phyloP scores from a whole-genome alignment of 2,797 vertebrate species.

The Sebastes taczanowskii region DNA sequence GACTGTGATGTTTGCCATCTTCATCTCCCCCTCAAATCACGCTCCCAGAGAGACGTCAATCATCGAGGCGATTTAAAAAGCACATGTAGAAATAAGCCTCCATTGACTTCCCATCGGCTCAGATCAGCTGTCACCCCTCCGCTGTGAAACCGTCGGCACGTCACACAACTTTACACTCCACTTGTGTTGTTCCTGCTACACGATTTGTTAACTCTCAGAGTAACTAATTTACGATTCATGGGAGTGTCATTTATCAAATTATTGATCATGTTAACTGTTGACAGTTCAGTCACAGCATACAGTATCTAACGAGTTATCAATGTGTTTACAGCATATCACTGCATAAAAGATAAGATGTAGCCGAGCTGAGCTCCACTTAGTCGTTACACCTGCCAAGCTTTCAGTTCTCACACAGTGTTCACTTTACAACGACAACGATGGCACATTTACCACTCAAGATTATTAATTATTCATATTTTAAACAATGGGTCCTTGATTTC shows the following conservation, averaged over 20 bases:
- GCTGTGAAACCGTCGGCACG: neutral
- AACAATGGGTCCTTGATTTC: neutral
- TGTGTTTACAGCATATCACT: neutral
- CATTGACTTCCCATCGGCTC: constrained; percentile 40
- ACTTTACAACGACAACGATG: neutral
- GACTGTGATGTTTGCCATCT: constrained; percentile 12
- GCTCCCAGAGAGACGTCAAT: constrained; percentile 33
- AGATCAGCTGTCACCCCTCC: constrained; percentile 40
- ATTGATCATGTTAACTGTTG: constrained; percentile 35
- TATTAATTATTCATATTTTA: neutral
- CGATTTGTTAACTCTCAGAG: neutral
- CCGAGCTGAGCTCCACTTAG: neutral
- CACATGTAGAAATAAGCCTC: constrained; percentile 27
- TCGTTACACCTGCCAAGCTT: neutral
- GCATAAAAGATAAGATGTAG: neutral
- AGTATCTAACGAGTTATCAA: neutral
- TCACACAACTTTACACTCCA: neutral
- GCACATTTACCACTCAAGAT: neutral
- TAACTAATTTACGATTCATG: neutral
- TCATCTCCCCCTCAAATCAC: constrained; percentile 14
- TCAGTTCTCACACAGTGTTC: neutral
- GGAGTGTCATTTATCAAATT: constrained; percentile 26
- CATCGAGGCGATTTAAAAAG: constrained; percentile 26
- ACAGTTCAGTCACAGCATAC: constrained; percentile 12
- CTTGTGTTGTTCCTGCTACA: neutral